Evolutionary conservation across 2,113 vertebrate genomes (phyloP).

Genomic region (Saguinus imperator): DNA sequence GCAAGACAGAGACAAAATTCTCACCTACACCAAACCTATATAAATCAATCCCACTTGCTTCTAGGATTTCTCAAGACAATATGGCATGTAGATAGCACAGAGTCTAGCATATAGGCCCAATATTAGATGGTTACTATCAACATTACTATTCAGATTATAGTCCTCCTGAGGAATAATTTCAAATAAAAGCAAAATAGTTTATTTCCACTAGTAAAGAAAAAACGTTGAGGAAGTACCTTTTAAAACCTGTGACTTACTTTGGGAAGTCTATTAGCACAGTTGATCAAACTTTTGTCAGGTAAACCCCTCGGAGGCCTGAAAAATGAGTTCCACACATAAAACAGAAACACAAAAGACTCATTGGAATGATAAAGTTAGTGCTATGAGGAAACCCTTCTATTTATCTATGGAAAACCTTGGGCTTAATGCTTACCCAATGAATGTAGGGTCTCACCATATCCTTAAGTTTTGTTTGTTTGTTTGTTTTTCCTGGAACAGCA

Average conservation of each 20-base stretch:
- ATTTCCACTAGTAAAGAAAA: constrained; percentile 26
- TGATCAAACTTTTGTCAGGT: constrained; percentile 11
- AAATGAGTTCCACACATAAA: constrained; percentile 43
- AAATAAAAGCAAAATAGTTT: constrained; percentile 9
- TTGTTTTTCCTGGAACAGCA: neutral
- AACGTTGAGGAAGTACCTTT: neutral
- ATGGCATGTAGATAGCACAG: neutral
- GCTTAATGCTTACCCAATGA: neutral
- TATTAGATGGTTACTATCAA: neutral
- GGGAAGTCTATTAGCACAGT: neutral
- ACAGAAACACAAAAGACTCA: neutral
- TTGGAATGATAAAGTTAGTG: neutral
- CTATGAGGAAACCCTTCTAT: neutral
- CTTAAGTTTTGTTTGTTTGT: neutral
- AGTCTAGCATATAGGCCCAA: neutral
- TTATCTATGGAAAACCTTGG: neutral
- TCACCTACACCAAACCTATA: neutral
- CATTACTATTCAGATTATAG: neutral
- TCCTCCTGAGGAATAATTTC: neutral
- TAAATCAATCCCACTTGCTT: neutral
- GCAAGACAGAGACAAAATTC: neutral
- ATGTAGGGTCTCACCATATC: neutral
- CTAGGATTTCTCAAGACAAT: constrained; percentile 30
- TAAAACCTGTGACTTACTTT: constrained; percentile 52
- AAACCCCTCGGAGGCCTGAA: constrained; percentile 67